These are phyloP conservation scores for Drosophila paranaensis DNA, from an alignment of 2,888 invertebrate species.

Conservation along the genomic window DNA sequence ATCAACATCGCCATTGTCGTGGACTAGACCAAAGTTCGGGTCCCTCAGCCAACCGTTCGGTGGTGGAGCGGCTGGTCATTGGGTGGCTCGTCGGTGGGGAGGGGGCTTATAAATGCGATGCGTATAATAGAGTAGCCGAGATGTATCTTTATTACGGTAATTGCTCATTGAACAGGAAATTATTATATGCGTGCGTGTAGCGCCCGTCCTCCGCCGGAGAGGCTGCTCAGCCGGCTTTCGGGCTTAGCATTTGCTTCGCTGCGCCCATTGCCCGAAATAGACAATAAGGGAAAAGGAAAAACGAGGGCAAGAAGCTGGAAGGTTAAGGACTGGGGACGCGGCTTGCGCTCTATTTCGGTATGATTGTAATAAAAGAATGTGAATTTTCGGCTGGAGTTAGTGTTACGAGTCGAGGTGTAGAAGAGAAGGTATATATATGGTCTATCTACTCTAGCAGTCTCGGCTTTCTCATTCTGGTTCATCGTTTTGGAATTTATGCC, in stretches of 20 bases:
- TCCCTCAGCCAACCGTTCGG: neutral
- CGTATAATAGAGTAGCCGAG: slow-evolving; percentile 64
- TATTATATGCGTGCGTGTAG: slow-evolving; percentile 71
- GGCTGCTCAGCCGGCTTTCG: slow-evolving; percentile 1
- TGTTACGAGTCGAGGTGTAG: neutral
- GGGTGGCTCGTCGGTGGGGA: neutral
- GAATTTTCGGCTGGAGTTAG: neutral
- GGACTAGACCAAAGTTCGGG: neutral
- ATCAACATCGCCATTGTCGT: slow-evolving; percentile 12
- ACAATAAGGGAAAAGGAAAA: neutral
- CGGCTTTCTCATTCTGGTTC: neutral
- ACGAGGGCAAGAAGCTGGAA: slow-evolving; percentile 1
- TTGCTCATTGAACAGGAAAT: slow-evolving; percentile 80
- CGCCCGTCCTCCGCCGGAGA: neutral
- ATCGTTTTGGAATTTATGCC: slow-evolving; percentile 1
- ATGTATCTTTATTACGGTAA: slow-evolving; percentile 74
- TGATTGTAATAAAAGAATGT: neutral
- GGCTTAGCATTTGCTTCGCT: neutral
- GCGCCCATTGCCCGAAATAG: slow-evolving; percentile 23
- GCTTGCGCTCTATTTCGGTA: neutral
- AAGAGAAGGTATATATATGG: neutral
- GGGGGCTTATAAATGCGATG: slow-evolving; percentile 24
- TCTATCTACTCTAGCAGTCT: neutral
- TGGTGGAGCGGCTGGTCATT: no score
- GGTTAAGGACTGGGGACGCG: neutral